Base-by-base conservation (phyloP, 2,113 vertebrate genomes). In the Cavia porcellus region DNA sequence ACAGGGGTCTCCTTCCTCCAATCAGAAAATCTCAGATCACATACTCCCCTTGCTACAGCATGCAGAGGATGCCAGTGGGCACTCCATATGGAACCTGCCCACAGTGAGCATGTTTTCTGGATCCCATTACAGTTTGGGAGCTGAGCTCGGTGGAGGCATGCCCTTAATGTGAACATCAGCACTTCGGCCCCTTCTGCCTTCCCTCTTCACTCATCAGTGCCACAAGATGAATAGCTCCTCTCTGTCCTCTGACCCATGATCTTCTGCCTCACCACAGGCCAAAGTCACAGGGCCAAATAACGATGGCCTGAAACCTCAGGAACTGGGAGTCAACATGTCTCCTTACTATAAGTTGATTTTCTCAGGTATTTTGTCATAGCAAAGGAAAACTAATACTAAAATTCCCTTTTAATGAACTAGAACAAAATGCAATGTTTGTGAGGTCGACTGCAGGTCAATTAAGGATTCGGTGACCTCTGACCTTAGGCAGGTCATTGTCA, bases 371-470 rank as follows among this genome's bases (percentile, higher is more conserved):
- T 25, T 42, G 2, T 28, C n/a, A 38, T 20, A 83, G 59, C 25
- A 64, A 45, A 19, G 14, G 25, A 45, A 45, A 45, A 59, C 59
- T 64, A 15, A 30, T 17, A 4, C 10, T 38, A 62, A 9, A 1
- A 14, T 19, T 25, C n/a, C 30, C 47, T n/a, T 22, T 12, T 11
- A 42, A 57, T 10, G 28, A 57, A 59, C 24, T 10, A 17, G 50
- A 22, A 38, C 12, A 30, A 32, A 28, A n/a, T 7, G 6, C 75
- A 19, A 12, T 59, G 77, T 8, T n/a, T 47, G 61, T 4, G 25
- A 4, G 4, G 0, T 3, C 2, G 5, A 20, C 32, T 13, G 13
- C 20, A 24, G 20, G 52, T 4, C 25, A 5, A 3, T 8, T 3
- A 17, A n/a, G 14, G 20, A 61, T 11, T n/a, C 90, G 7, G 38